Percentiles rank a stretch among this genome's conserved stretches.
Conservation (phyloP, 2,113 vertebrate genomes). For the Epinephelus lanceolatus region DNA sequence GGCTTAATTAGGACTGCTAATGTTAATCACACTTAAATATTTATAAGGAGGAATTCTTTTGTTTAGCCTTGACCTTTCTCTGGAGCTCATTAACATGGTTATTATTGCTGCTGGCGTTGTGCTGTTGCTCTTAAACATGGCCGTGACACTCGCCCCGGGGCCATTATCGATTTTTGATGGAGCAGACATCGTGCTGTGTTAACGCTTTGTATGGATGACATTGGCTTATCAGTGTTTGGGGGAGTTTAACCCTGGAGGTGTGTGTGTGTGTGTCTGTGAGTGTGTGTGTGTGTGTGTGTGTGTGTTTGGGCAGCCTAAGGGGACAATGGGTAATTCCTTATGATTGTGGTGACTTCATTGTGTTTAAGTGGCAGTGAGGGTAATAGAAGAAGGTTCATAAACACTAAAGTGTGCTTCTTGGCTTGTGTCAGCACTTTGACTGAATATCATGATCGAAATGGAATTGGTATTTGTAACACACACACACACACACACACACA, state of each 20-base stretch:
- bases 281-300: slow-evolving; percentile 40
- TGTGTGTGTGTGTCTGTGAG: background rate
- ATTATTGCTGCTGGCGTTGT: slow-evolving; percentile 70
- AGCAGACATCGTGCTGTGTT: slow-evolving; percentile 68
- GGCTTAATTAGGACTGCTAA: slow-evolving; percentile 82
- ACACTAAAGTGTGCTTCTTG: slow-evolving; percentile 29
- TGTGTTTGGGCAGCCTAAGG: slow-evolving; percentile 37
- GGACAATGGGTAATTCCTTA: slow-evolving; percentile 51
- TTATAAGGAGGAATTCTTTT: slow-evolving; percentile 83
- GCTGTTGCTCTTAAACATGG: slow-evolving; percentile 63
- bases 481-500: slow-evolving; percentile 2
- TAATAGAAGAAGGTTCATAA: slow-evolving; percentile 63
- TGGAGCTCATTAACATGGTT: slow-evolving; percentile 82
- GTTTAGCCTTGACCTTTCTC: slow-evolving; percentile 86
- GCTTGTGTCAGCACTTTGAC: slow-evolving; percentile 68
- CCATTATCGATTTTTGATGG: slow-evolving; percentile 82
- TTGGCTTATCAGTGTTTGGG: slow-evolving; percentile 76
- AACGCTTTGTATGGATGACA: slow-evolving; percentile 75
- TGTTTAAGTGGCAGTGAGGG: slow-evolving; percentile 59
- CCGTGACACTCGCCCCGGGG: slow-evolving; percentile 40
- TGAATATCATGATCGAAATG: slow-evolving; percentile 47
- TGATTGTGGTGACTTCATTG: slow-evolving; percentile 60
- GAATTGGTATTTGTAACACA: slow-evolving; percentile 36
- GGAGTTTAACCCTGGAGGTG: slow-evolving; percentile 54
- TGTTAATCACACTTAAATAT: slow-evolving; percentile 86